Evolutionary conservation across 2,113 vertebrate species (phyloP), one percentile per base, ranked within the genome.

Genomic region (Sterrhoptilus dennistouni): DNA sequence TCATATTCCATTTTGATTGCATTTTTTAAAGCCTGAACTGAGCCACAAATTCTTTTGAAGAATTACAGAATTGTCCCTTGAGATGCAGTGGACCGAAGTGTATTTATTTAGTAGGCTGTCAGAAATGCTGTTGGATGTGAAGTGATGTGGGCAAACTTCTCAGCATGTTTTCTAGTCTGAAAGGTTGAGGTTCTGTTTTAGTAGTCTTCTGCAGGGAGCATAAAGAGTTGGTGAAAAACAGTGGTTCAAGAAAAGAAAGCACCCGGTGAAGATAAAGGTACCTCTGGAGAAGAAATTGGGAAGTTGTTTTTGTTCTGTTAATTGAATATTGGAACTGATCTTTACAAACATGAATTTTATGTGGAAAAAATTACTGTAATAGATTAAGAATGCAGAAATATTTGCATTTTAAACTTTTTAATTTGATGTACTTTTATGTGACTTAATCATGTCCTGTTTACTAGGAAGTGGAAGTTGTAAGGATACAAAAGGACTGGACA

Each of bases 401-500:
- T 4, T 5, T 72, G 9, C 4, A 0, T 47, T 59, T 14, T 70
- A 29, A 47, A 23, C 8, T 31, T 57, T 29, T 47, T 6, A 3
- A 15, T 61, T 68, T 33, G 7, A 18, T 54, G 5, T 45, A 23
- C 12, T 72, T 74, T 0, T 1, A 1, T 60, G 29, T 79, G 33
- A 35, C 24, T 66, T 29, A 10, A 10, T 47, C 14, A 44, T 35
- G 2, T 44, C 89, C 61, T 92, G 14, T 76, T 89, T 81, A 90
- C 56, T 90, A 99, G 99, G 99, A 50, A 97, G 98, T 93, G 97
- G 94, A 29, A 97, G 92, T 90, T 98, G 98, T 92, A 97, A 83
- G 86, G 98, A 98, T 66, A 96, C 96, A 4, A 98, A 97, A 78
- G 98, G 98, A n/a, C 94, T 99, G 96, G 98, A 99, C 97, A 97